Percentiles rank a stretch among this genome's conserved stretches.
Evolutionary conservation across 1,140 invertebrate genomes (phyloP).

Genomic region (Drosophila sulfurigaster): DNA sequence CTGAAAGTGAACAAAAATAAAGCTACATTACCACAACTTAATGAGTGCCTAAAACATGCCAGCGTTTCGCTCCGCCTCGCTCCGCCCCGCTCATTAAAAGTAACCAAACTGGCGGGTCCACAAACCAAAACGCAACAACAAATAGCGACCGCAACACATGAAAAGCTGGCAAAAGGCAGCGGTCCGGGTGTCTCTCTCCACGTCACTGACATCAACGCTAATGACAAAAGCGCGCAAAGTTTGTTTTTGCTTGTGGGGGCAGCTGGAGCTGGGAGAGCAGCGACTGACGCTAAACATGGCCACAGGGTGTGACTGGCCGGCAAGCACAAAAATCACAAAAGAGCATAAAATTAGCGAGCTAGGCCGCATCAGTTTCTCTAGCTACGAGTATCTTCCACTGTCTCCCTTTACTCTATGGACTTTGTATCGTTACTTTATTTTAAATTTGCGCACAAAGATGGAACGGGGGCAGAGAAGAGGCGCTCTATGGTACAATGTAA

Average conservation of each 20-base stretch:
- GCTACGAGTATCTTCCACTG: conserved; percentile 7
- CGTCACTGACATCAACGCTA: conserved; percentile 76
- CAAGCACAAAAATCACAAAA: conserved; percentile 78
- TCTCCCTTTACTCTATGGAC: conserved; percentile 36
- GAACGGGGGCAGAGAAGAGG: background rate
- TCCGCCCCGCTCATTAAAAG: conserved; percentile 78
- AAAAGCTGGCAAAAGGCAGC: conserved; percentile 73
- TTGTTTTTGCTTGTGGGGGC: conserved; percentile 67
- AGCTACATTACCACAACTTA: conserved; percentile 76
- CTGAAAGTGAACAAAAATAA: conserved; percentile 60
- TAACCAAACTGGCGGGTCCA: conserved; percentile 73
- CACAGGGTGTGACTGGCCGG: conserved; percentile 71
- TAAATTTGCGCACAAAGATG: conserved; percentile 58
- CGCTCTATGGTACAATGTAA: background rate
- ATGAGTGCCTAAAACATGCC: conserved; percentile 57
- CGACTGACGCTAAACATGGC: conserved; percentile 73
- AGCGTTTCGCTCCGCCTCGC: conserved; percentile 21
- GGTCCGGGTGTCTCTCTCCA: conserved; percentile 51
- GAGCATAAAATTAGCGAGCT: conserved; percentile 79
- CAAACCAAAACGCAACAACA: conserved; percentile 71
- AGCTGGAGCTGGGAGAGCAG: conserved; percentile 37
- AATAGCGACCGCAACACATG: conserved; percentile 73
- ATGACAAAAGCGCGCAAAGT: conserved; percentile 82
- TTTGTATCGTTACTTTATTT: conserved; percentile 70
- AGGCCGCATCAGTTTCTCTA: conserved; percentile 40